Base-by-base conservation (phyloP, 2,888 invertebrate genomes). In the Thalpophila matura region DNA sequence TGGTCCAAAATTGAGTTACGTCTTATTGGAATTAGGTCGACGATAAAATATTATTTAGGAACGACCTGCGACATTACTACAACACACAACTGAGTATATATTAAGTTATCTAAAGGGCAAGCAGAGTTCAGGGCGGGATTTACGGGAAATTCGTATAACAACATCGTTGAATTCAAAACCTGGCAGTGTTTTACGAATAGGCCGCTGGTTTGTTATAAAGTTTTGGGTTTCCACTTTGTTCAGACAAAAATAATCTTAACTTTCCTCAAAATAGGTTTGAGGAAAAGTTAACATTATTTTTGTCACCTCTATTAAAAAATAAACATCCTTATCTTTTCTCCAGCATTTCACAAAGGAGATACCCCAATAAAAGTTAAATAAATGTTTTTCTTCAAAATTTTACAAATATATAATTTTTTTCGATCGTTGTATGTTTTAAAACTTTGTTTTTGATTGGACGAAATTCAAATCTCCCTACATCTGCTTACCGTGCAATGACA, bases 131-230 rank as follows among this genome's bases (percentile, higher is more conserved):
- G 10, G 18, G 14, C 27, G 12, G 24, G 27, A 1, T n/a, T 12
- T 29, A 33, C 16, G 12, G 14, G 12, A 49, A 1, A 35, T 16
- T 33, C 22, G 27, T 5, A 24, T 18, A 2, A 29, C 4, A 31
- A 27, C 16, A 37, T 45, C 26, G 7, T 40, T 42, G 16, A n/a
- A 22, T 27, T 16, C 1, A 29, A 46, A 27, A 20, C 20, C 4
- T 66, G 60, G 45, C 60, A 66, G 67, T 71, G 72, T 37, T 14
- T 14, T n/a, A 24, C 1, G 4, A 45, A 31, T 59, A 35, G 73
- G 54, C 35, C 50, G 16, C 74, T 70, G 60, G 60, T 73, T 55
- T 27, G 2, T 1, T 51, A 9, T 46, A 24, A 35, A 29, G 3
- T 51, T 53, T 12, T 16, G 42, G 37, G 42, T 26, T 38, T 43